A percentile compares a stretch with the other conserved stretches of the same genome.
phyloP scores from a whole-genome alignment of 1,140 invertebrate genomes.

The Trachymyrmex cornetzi region DNA sequence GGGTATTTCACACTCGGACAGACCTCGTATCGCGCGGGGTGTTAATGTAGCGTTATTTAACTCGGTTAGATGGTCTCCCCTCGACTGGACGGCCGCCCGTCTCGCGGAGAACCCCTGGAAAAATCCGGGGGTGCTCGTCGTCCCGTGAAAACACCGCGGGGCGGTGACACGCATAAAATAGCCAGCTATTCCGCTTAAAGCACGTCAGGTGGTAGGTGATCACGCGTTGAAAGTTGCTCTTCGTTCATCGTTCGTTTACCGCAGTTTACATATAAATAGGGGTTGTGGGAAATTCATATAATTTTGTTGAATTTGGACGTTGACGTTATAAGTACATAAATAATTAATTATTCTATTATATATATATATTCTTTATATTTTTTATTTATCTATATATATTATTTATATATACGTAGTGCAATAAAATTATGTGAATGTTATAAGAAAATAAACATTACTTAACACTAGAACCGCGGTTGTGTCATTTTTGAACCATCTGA shows the following conservation, averaged over 20 bases:
- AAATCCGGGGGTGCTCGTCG: slow-evolving; percentile 83
- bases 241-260: neutral
- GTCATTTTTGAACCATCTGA: too few species aligned
- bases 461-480: too few species aligned
- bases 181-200: slow-evolving; percentile 76
- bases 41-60: slow-evolving; percentile 87
- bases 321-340: neutral
- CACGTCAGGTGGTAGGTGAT: slow-evolving; percentile 65
- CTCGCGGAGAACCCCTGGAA: slow-evolving; percentile 59
- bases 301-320: neutral
- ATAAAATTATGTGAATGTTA: too few species aligned
- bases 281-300: neutral
- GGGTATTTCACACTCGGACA: slow-evolving; percentile 87
- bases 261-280: neutral
- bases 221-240: slow-evolving; percentile 34
- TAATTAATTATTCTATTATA: neutral
- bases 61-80: slow-evolving; percentile 82
- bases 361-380: neutral
- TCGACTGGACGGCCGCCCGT: slow-evolving; percentile 25
- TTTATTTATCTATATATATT: neutral
- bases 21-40: slow-evolving; percentile 80
- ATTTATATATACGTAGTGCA: neutral
- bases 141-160: slow-evolving; percentile 85
- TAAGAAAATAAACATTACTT: too few species aligned
- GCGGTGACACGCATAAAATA: slow-evolving; percentile 85